Base-by-base conservation (phyloP, 2,797 vertebrate species). In the Yasuhikotakia modesta region DNA sequence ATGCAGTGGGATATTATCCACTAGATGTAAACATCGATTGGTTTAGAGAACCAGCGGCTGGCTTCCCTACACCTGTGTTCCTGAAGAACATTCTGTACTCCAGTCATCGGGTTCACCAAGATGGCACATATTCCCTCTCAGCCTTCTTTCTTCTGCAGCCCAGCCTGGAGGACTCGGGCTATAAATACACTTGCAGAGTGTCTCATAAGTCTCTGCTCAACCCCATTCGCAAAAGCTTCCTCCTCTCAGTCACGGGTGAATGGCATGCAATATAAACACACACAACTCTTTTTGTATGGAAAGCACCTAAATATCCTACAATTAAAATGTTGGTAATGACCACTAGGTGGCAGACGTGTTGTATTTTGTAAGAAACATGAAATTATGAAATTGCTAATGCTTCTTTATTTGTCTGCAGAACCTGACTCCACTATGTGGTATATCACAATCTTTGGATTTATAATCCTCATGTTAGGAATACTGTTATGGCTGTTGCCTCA, bases 111-210 rank as follows among this genome's bases (percentile, higher is more conserved):
- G 79, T 85, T 84, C 90, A 92, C 86, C 16, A 21, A 1, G 89
- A 93, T 3, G 86, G 86, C 53, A 95, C 93, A 35, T 94, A 83
- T 87, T 88, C 91, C 0, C 65, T 92, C 57, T 90, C 91, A 0
- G 87, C 90, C 14, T 94, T 87, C 89, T 92, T 94, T 84, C 86
- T 91, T 67, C 88, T 94, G 70, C n/a, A 82, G 5, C 91, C 90
- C 0, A 82, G 89, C 0, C 81, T 85, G 13, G 19, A 19, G 17
- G 86, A 90, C 17, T 81, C 89, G 0, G 92, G 90, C 0, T 86
- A 2, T 12, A 86, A 79, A 48, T 94, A 89, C 71, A 92, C 89
- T 0, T 95, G 95, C 86, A 86, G 71, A 0, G 94, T 94, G 4
- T 89, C 90, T 10, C 94, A 95, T 55, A 21, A 2, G 35, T 88